Evolutionary conservation across 2,888 invertebrate genomes (phyloP), one percentile per base, ranked within the genome.

Genomic region (Auanema sp.): DNA sequence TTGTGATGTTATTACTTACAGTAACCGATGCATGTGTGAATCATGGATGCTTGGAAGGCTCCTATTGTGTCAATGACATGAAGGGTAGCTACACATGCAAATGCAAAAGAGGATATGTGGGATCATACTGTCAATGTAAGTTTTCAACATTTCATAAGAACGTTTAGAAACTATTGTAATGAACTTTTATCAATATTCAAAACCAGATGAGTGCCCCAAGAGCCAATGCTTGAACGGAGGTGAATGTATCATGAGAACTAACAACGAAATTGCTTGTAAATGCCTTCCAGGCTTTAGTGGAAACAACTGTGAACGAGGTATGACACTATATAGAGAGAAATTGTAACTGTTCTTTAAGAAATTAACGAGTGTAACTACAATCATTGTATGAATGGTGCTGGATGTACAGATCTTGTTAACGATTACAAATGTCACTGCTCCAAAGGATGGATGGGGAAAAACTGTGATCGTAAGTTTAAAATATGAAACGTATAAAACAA

Each of bases 361-460:
- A 66, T 75, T n/a, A 73, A 75, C 50, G 75, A 75, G 55, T 75
- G 75, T 51, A 64, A 64, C 10, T 68, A 63, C 59, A 58, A 64
- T 18, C 63, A 66, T 21, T 75, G 75, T 49, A 54, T 67, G 50
- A 72, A 75, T 42, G 68, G 65, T 2, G 69, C 70, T 4, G 66
- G 60, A 55, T 75, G 75, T 53, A 60, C 67, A 1, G 75, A 75
- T 53, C 47, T 69, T 10, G 66, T 71, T 59, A 73, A 75, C 52
- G 75, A 73, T 40, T 75, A 75, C 60, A 58, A 59, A 12, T 75
- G 75, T 49, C 62, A 64, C 11, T 75, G 75, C 47, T 47, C 64
- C 0, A 60, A 66, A 6, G 75, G 75, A 52, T 75, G 71, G 71
- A 75, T 75, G 75, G 75, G 75, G 10, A 55, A 66, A 41, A 67